These are phyloP conservation scores for Sinelater perroti DNA, from an alignment of 2,888 invertebrate species.

Conservation along the genomic window DNA sequence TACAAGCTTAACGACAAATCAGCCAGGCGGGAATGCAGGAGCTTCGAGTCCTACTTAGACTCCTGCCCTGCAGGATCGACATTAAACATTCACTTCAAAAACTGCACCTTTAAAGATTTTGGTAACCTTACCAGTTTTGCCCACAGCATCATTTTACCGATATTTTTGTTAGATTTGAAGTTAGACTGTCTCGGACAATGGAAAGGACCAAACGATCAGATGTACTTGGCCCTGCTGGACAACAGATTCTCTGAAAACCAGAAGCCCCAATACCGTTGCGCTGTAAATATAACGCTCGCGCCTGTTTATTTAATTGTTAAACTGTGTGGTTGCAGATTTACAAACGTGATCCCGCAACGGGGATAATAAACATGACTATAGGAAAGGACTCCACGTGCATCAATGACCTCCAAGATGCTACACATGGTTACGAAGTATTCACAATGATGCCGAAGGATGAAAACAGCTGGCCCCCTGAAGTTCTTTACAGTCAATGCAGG, in stretches of 20 bases:
- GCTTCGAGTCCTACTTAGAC: conserved; percentile 65
- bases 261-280: conserved; percentile 68
- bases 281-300: conserved; percentile 66
- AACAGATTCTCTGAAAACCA: conserved; percentile 58
- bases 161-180: conserved; percentile 62
- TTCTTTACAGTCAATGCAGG: conserved; percentile 52
- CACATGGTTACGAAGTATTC: conserved; percentile 68
- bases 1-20: conserved; percentile 65
- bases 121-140: conserved; percentile 55
- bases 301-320: neutral
- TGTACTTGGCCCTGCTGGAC: conserved; percentile 67
- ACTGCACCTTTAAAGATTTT: conserved; percentile 65
- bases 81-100: conserved; percentile 65
- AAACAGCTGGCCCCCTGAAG: conserved; percentile 58
- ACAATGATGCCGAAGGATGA: conserved; percentile 59
- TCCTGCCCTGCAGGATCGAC: conserved; percentile 71
- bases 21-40: conserved; percentile 63
- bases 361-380: conserved; percentile 67
- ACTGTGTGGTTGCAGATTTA: conserved; percentile 55
- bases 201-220: conserved; percentile 65
- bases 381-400: conserved; percentile 72
- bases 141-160: neutral
- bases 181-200: conserved; percentile 73
- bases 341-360: conserved; percentile 63
- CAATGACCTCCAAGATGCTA: conserved; percentile 61